These are phyloP conservation scores for Panurus biarmicus DNA, from an alignment of 2,113 vertebrate genomes.

Conservation along the genomic window DNA sequence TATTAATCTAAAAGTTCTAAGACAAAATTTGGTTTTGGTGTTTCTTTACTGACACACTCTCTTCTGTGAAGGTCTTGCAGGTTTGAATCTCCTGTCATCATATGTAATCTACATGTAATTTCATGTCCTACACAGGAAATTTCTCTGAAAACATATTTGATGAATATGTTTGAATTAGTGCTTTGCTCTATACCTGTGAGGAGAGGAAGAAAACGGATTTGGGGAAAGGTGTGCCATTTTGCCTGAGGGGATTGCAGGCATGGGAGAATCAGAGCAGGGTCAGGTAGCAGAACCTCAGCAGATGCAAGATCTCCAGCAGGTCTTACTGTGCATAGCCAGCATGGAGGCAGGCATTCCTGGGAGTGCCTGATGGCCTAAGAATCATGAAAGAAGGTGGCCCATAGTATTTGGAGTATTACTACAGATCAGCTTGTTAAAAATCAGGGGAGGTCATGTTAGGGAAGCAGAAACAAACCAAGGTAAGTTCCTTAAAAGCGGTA, in stretches of 20 bases:
- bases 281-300: not conserved
- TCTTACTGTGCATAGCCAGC: not conserved
- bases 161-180: not conserved
- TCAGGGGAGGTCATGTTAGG: not conserved
- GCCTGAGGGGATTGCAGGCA: not conserved
- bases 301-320: not conserved
- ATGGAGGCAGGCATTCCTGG: not conserved
- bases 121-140: not conserved
- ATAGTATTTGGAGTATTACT: not conserved
- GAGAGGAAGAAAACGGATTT: not conserved
- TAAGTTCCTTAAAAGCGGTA: not conserved
- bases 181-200: not conserved
- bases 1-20: not conserved
- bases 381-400: not conserved
- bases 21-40: not conserved
- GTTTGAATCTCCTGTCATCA: not conserved
- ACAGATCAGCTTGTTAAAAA: not conserved
- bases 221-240: not conserved
- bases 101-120: not conserved
- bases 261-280: not conserved
- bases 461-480: not conserved
- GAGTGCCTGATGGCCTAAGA: not conserved
- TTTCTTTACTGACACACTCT: not conserved
- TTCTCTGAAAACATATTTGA: not conserved
- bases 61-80: not conserved